Base-by-base conservation (phyloP, 1,140 invertebrate species). In the Drosophila orosa region DNA sequence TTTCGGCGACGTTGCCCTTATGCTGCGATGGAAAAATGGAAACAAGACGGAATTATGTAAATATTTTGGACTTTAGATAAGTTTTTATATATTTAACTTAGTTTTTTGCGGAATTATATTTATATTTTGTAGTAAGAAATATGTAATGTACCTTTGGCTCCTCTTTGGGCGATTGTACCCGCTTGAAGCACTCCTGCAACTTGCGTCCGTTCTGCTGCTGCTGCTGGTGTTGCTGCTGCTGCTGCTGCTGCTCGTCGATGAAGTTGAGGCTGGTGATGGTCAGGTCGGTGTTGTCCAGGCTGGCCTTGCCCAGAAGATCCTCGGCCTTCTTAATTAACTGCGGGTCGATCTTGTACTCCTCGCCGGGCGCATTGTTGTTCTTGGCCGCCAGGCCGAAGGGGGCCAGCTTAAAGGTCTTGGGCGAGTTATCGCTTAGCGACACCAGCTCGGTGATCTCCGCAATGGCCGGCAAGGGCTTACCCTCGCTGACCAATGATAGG, bases 241-340 rank as follows among this genome's bases (percentile, higher is more conserved):
- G 74, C 75, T 78, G 76, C 56, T 92, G 86, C 55, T 92, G 90
- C 73, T 94, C 94, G 71, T 94, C 94, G 61, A 94, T 94, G 62
- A 93, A 94, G 74, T 94, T 94, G 5, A 94, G 80, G 17, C 94
- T 94, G 44, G 94, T 94, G 35, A 94, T 93, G 25, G 94, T 94
- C n/a, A 94, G 92, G 86, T 94, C 94, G 9, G 93, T 93, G 68
- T 94, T 94, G 68, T 94, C 93, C 55, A 94, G 81, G 17, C 89
- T 92, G 7, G 84, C 84, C 78, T 92, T 92, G 59, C 91, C 91
- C 40, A 92, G 33, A 40, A 92, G 69, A 69, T 91, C 89, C 62
- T 92, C 91, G 3, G 91, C 91, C 58, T 92, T 92, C 55, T 86
- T 90, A 42, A 92, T 91, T 17, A 92, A 77, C 33, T 91, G 86